These are phyloP conservation scores for Philopedon plagiatum DNA, from an alignment of 2,888 invertebrate species.

Conservation along the genomic window DNA sequence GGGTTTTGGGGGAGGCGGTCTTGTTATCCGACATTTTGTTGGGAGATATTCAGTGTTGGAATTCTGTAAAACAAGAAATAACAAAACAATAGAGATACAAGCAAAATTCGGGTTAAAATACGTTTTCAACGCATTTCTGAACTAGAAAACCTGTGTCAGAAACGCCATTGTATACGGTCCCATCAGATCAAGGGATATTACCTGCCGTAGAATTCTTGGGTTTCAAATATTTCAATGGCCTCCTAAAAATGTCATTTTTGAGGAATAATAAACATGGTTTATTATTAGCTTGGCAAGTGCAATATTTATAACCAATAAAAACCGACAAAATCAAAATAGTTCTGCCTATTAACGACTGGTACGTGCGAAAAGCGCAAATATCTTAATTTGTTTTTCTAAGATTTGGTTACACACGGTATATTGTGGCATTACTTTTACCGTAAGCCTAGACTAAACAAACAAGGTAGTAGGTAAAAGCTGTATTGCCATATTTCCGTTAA, in stretches of 20 bases:
- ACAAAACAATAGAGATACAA: no score
- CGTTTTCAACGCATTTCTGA: no score
- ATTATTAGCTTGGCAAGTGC: background rate
- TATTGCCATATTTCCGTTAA: conserved; percentile 8
- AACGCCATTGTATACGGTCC: no score
- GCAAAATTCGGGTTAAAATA: no score
- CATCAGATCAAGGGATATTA: background rate
- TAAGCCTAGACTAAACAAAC: conserved; percentile 17
- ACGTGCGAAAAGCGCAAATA: background rate
- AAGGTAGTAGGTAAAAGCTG: conserved; percentile 7
- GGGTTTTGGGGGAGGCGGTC: conserved; percentile 85
- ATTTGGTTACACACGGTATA: background rate
- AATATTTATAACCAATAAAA: conserved; percentile 7
- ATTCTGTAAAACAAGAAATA: conserved; percentile 57
- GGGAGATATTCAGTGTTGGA: conserved; percentile 67
- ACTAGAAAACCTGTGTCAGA: no score
- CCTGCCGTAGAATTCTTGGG: background rate
- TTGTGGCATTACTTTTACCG: background rate
- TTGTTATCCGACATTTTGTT: conserved; percentile 74
- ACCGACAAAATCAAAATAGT: background rate
- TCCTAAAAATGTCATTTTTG: background rate
- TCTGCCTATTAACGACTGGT: background rate
- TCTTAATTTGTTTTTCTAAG: background rate
- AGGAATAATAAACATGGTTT: background rate
- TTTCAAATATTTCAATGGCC: background rate